A percentile compares a stretch with the other conserved stretches of the same genome.
Evolutionary conservation across 2,888 invertebrate species (phyloP).

Genomic region (Agrochola lota): DNA sequence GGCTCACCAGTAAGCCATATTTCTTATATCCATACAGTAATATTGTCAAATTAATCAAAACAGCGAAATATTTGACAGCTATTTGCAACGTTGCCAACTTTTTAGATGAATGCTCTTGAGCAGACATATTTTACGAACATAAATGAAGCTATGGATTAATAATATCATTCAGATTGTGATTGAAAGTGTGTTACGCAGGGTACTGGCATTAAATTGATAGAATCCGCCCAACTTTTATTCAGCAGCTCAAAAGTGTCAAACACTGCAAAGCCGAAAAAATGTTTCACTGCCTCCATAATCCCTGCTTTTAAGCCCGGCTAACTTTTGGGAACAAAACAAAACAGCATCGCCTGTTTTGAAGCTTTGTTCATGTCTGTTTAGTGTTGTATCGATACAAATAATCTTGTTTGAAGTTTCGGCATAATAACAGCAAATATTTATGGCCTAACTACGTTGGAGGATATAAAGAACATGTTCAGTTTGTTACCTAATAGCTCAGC

Average conservation of each 20-base stretch:
- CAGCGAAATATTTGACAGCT: too few species aligned
- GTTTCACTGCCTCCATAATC: conserved; percentile 14
- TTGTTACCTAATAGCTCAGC: too few species aligned
- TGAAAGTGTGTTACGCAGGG: too few species aligned
- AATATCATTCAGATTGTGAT: too few species aligned
- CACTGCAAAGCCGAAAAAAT: not conserved
- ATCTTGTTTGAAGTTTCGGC: conserved; percentile 48
- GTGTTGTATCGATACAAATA: conserved; percentile 43
- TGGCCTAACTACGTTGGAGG: conserved; percentile 4
- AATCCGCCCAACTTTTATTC: not conserved
- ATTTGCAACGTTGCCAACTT: too few species aligned
- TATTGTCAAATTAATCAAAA: too few species aligned
- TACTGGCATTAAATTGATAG: not conserved
- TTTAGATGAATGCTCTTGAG: too few species aligned
- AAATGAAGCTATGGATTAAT: too few species aligned
- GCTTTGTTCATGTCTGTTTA: conserved; percentile 49
- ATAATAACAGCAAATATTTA: conserved; percentile 38
- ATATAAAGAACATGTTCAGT: not conserved
- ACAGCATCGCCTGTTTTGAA: conserved; percentile 27
- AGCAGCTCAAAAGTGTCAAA: conserved; percentile 9
- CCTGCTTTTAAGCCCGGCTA: conserved; percentile 15
- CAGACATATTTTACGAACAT: too few species aligned
- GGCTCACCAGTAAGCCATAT: too few species aligned
- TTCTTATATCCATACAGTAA: too few species aligned
- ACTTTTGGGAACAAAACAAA: conserved; percentile 38